A percentile compares a stretch with the other conserved stretches of the same genome.
Evolutionary conservation across 2,797 vertebrate genomes (phyloP).

Genomic region (Pygocentrus nattereri): DNA sequence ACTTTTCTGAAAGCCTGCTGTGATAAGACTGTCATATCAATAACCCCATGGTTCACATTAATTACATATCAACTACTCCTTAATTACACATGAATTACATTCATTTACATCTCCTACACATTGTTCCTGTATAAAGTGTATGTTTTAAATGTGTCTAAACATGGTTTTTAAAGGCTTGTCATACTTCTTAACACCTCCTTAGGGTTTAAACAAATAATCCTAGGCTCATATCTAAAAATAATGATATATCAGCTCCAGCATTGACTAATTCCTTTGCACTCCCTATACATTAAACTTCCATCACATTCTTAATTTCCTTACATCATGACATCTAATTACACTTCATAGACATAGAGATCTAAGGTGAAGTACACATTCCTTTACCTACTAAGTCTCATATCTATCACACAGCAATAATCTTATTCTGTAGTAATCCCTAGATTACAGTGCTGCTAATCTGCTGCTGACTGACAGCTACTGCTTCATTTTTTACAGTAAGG

Average conservation of each 20-base stretch:
- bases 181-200: too few species aligned
- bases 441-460: constrained; percentile 42
- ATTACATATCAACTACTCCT: too few species aligned
- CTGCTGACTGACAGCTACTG: constrained; percentile 23
- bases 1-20: too few species aligned
- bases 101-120: too few species aligned
- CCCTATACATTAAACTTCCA: background rate
- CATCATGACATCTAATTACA: constrained; percentile 1
- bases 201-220: too few species aligned
- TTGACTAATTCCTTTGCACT: background rate
- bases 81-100: too few species aligned
- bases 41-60: too few species aligned
- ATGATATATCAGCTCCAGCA: background rate
- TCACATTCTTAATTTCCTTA: background rate
- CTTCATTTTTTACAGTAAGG: constrained; percentile 6
- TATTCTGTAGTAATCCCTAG: constrained; percentile 32
- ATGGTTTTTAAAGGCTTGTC: too few species aligned
- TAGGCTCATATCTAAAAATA: too few species aligned
- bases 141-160: too few species aligned
- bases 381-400: constrained; percentile 3
- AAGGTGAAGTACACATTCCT: background rate
- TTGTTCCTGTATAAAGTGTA: too few species aligned
- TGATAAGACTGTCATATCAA: too few species aligned
- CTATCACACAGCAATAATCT: constrained; percentile 36
- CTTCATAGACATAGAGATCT: background rate